A percentile compares a stretch with the other conserved stretches of the same genome.
Evolutionary conservation across 1,140 invertebrate species (phyloP).

Genomic region (Orius insidiosus): DNA sequence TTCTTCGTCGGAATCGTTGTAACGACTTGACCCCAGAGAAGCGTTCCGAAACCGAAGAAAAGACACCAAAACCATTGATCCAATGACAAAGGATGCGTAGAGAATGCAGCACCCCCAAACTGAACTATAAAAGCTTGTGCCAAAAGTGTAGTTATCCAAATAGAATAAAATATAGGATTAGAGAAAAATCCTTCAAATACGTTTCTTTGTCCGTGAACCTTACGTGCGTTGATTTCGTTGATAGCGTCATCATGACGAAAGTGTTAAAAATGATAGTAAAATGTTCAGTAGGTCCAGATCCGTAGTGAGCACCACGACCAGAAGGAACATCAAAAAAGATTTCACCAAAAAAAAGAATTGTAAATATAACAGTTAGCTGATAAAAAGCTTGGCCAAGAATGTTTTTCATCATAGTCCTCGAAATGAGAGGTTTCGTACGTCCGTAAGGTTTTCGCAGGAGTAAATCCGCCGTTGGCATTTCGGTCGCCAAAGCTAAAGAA

Average conservation of each 20-base stretch:
- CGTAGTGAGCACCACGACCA: constrained; percentile 42
- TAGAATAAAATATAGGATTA: constrained; percentile 95
- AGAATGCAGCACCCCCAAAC: constrained; percentile 93
- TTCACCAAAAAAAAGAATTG: constrained; percentile 79
- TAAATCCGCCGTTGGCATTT: constrained; percentile 90
- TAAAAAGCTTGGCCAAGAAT: constrained; percentile 94
- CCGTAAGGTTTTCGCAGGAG: constrained; percentile 93
- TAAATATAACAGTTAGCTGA: constrained; percentile 88
- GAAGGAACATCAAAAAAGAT: constrained; percentile 80
- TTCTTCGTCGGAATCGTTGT: constrained; percentile 89
- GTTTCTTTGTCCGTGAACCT: constrained; percentile 97
- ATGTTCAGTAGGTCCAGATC: constrained; percentile 70
- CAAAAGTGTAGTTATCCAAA: constrained; percentile 67
- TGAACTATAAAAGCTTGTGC: constrained; percentile 88
- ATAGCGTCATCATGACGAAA: constrained; percentile 99
- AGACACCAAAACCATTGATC: constrained; percentile 99
- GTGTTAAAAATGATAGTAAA: constrained; percentile 99
- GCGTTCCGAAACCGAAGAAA: constrained; percentile 86
- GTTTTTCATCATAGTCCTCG: constrained; percentile 98
- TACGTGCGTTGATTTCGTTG: constrained; percentile 98
- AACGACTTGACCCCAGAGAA: constrained; percentile 95
- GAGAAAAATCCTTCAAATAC: constrained; percentile 91
- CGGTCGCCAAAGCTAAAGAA: constrained; percentile 92
- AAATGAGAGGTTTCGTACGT: constrained; percentile 93
- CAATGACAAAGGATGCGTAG: constrained; percentile 68